Evolutionary conservation across 2,797 vertebrate genomes (phyloP), one percentile per base, ranked within the genome.

Genomic region (Cirrhinus molitorella): DNA sequence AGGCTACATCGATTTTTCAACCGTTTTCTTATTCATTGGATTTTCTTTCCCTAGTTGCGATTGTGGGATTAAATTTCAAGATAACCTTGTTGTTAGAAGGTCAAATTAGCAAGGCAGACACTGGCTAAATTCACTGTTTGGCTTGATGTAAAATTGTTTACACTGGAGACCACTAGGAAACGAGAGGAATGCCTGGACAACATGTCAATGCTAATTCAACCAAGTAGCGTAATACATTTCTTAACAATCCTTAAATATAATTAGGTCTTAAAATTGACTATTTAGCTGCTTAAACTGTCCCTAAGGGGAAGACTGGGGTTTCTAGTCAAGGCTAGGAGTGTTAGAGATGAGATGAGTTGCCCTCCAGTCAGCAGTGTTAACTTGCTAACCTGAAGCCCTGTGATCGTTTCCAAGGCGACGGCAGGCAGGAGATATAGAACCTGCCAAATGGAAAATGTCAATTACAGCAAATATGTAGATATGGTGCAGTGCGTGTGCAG

Each of bases 361-460:
- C 76, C 75, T 80, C 84, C 31, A 71, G 79, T 72, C 45, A 75
- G 83, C 53, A 21, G 17, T 63, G 55, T 82, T 88, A 86, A 85
- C 86, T 88, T 66, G 12, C 86, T 87, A 88, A 88, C 90, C 89
- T 84, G 89, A 90, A 88, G 88, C 66, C 88, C 90, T 89, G 85
- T 90, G 79, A 81, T 85, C 80, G 96, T 98, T 97, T 93, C 96
- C 96, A 93, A 95, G 95, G 97, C 92, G 96, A 98, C 94, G 67
- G 83, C 88, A 88, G 93, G 93, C 93, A 93, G 91, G 92, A 91
- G 80, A 88, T 91, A 92, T 93, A 94, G 93, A 95, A 94, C 93
- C 95, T 96, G 95, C 96, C 96, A 96, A 96, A 97, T 96, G 95
- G 96, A 97, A 97, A 97, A 98, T 97, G 97, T 97, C 97, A 97